phyloP scores from a whole-genome alignment of 2,888 invertebrate species.

The Torymus auratus region DNA sequence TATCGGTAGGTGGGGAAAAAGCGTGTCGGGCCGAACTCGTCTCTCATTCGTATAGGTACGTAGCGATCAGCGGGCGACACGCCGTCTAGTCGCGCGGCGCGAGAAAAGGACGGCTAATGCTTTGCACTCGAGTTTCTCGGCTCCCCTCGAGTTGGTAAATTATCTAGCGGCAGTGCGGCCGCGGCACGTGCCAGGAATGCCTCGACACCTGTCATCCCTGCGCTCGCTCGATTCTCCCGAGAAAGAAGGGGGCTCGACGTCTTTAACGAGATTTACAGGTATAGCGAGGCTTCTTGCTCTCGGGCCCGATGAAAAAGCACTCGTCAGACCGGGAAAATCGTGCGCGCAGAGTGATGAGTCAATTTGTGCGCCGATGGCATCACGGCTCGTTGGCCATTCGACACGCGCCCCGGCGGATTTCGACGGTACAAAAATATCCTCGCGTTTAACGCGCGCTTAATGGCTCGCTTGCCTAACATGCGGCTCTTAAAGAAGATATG shows the following conservation, averaged over 20 bases:
- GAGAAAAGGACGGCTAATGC: conserved; percentile 40
- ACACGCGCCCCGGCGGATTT: too few species aligned
- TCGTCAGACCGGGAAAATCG: too few species aligned
- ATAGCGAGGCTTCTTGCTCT: conserved; percentile 13
- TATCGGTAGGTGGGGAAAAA: neutral
- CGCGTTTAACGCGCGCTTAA: too few species aligned
- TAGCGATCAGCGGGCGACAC: neutral
- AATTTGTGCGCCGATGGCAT: too few species aligned
- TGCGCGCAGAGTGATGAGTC: too few species aligned
- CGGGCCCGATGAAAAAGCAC: too few species aligned
- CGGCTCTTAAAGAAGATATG: too few species aligned
- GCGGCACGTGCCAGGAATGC: conserved; percentile 49
- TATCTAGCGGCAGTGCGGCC: conserved; percentile 26
- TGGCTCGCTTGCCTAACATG: too few species aligned
- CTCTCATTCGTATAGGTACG: conserved; percentile 37
- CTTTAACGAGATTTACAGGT: conserved; percentile 43
- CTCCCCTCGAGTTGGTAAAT: conserved; percentile 32
- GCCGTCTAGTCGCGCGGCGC: neutral
- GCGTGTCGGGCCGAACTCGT: conserved; percentile 36
- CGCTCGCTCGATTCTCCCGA: neutral
- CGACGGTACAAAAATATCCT: too few species aligned
- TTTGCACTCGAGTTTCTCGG: conserved; percentile 34
- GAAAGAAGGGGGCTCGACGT: neutral
- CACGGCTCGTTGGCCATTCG: too few species aligned
- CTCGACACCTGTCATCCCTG: conserved; percentile 43